These are phyloP conservation scores for Epistrophella euchroma DNA, from an alignment of 2,888 invertebrate species.

Conservation along the genomic window DNA sequence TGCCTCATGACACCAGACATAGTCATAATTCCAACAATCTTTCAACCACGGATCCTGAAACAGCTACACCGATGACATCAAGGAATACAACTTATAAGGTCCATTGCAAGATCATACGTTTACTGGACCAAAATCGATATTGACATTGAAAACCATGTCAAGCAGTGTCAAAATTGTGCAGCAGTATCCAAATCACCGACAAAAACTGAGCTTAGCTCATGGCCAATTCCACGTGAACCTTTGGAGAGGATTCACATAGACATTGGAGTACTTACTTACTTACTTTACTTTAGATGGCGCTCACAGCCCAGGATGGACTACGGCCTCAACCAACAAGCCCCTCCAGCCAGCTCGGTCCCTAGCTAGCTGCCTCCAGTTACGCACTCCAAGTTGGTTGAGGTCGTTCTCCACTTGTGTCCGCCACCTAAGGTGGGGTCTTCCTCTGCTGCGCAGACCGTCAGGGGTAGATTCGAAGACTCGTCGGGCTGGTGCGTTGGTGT, in stretches of 20 bases:
- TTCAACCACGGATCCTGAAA: slow-evolving; percentile 36
- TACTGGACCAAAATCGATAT: slow-evolving; percentile 23
- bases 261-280: slow-evolving; percentile 75
- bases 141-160: slow-evolving; percentile 15
- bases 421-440: too few species aligned
- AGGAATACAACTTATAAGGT: slow-evolving; percentile 56
- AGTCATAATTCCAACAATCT: not conserved
- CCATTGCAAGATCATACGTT: slow-evolving; percentile 26
- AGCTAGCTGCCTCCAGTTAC: too few species aligned
- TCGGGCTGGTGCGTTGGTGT: too few species aligned
- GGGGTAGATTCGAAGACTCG: too few species aligned
- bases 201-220: slow-evolving; percentile 16
- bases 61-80: slow-evolving; percentile 77
- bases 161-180: too few species aligned
- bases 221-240: slow-evolving; percentile 6
- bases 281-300: too few species aligned
- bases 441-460: too few species aligned
- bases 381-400: too few species aligned
- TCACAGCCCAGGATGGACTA: too few species aligned
- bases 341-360: too few species aligned
- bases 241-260: slow-evolving; percentile 57
- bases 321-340: too few species aligned
- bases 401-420: too few species aligned
- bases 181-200: not conserved
- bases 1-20: not conserved